Evolutionary conservation across 2,888 invertebrate genomes (phyloP).

Genomic region (Tuberolachnus salignus): DNA sequence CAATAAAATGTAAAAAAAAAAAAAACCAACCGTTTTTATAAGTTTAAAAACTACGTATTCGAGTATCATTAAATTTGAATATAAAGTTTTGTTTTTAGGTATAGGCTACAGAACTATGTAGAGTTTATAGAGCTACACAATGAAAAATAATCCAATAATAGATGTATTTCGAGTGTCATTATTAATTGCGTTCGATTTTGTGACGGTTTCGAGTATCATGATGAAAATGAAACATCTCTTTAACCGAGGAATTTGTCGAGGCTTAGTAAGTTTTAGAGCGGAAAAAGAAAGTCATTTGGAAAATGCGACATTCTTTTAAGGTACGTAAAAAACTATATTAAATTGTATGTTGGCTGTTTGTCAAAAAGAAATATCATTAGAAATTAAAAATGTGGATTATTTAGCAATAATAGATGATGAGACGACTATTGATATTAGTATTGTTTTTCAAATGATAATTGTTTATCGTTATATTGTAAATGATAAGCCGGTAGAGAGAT

Average conservation of each 20-base stretch:
- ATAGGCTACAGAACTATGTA: too few species aligned
- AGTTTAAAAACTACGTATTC: too few species aligned
- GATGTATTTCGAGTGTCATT: constrained; percentile 6
- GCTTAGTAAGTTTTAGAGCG: not conserved
- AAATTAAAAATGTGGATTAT: not conserved
- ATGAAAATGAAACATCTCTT: constrained; percentile 2
- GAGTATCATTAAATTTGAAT: not conserved
- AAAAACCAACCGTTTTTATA: too few species aligned
- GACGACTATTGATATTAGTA: not conserved
- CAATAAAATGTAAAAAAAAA: too few species aligned
- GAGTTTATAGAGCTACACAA: constrained; percentile 6
- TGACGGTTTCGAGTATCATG: not conserved
- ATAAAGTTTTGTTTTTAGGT: not conserved
- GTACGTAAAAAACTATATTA: constrained; percentile 3
- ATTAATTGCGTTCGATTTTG: not conserved
- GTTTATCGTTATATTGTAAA: constrained; percentile 1
- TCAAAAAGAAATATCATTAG: not conserved
- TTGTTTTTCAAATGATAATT: not conserved
- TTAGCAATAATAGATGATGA: not conserved
- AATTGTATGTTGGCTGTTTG: not conserved
- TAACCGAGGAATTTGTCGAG: not conserved
- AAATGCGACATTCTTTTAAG: not conserved
- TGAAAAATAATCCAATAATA: constrained; percentile 1
- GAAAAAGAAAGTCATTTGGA: not conserved
- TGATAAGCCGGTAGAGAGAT: too few species aligned